These are phyloP conservation scores for Rhagoletis pomonella DNA, from an alignment of 1,140 invertebrate genomes.

Conservation along the genomic window DNA sequence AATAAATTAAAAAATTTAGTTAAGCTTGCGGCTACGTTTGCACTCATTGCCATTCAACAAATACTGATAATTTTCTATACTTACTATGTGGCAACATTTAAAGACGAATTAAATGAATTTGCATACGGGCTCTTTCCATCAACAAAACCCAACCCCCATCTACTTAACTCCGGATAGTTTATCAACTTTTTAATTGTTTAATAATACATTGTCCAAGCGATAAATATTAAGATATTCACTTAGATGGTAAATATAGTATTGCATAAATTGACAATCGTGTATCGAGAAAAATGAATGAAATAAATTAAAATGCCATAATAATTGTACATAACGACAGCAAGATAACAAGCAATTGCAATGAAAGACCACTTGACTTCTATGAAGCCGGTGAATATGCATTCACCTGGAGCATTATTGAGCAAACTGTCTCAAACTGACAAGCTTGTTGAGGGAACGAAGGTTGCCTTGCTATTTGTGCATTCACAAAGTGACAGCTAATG, in stretches of 20 bases:
- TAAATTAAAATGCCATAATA: conserved; percentile 42
- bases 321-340: conserved; percentile 10
- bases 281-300: conserved; percentile 20
- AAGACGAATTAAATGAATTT: conserved; percentile 10
- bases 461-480: conserved; percentile 4
- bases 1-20: not conserved
- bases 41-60: not conserved
- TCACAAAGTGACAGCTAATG: not conserved
- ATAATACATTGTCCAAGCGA: not conserved
- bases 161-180: conserved; percentile 1
- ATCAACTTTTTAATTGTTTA: conserved; percentile 44
- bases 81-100: not conserved
- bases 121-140: not conserved
- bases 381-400: not conserved
- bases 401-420: not conserved
- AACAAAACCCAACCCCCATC: not conserved
- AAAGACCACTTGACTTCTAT: conserved; percentile 23
- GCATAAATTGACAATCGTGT: conserved; percentile 20
- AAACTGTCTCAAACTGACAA: conserved; percentile 12
- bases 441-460: not conserved
- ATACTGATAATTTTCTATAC: not conserved
- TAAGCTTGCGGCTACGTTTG: not conserved
- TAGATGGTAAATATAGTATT: not conserved
- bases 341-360: conserved; percentile 16
- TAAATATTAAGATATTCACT: conserved; percentile 26